Conservation (phyloP, 2,113 vertebrate species). For the Hemiprocne comata region DNA sequence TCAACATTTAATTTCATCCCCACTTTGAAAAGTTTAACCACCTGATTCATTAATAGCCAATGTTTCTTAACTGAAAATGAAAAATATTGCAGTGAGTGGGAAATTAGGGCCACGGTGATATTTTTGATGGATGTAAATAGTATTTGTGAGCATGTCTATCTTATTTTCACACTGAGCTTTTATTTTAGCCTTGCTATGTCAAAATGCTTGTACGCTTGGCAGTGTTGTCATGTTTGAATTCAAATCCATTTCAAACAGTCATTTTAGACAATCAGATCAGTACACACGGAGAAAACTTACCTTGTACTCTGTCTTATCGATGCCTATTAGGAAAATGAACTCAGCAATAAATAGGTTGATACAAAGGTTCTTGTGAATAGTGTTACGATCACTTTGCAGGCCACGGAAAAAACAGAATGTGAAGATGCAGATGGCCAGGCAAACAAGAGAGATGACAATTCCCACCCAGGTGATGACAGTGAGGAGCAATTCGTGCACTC, state of each 20-base stretch:
- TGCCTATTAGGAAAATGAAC: conserved; percentile 97
- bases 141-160: conserved; percentile 30
- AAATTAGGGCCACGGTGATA: not conserved
- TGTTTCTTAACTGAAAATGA: conserved; percentile 18
- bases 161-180: conserved; percentile 70
- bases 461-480: conserved; percentile 96
- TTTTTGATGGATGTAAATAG: conserved; percentile 38
- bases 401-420: conserved; percentile 99
- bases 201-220: conserved; percentile 62
- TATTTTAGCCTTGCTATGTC: conserved; percentile 55
- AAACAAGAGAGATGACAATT: conserved; percentile 95
- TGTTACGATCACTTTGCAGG: conserved; percentile 97
- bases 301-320: conserved; percentile 93
- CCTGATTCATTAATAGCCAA: not conserved
- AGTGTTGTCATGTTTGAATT: conserved; percentile 58
- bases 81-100: not conserved
- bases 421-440: conserved; percentile 96
- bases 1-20: not conserved
- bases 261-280: conserved; percentile 70
- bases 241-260: conserved; percentile 65
- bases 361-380: conserved; percentile 99
- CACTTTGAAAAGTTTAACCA: conserved; percentile 23
- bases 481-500: conserved; percentile 89
- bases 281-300: conserved; percentile 77
- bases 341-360: conserved; percentile 98